Evolutionary conservation across 2,888 invertebrate genomes (phyloP), one percentile per base, ranked within the genome.

Genomic region (Sussaba pulchella): DNA sequence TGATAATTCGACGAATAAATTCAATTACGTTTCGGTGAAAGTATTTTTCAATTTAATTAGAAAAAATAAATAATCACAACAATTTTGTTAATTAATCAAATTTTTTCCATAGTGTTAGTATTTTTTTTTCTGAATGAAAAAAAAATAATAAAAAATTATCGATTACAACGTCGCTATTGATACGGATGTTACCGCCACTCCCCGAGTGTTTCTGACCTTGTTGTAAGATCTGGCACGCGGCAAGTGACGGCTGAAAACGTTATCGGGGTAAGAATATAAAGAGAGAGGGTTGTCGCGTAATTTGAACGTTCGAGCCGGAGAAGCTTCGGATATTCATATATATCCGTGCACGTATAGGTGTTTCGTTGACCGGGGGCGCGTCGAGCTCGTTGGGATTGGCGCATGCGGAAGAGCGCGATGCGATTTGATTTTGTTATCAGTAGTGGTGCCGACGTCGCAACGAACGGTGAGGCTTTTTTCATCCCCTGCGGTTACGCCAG

Each of bases 361-460:
- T 26, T 57, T 36, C 52, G 59, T 10, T 12, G 4, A 12, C 31
- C 19, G 67, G 54, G 64, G 77, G 73, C 73, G 81, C 73, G 52
- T 19, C 21, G 59, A 66, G 64, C 70, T 66, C 52, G 36, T 10
- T 73, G 52, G 47, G 21, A 73, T 69, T 57, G 41, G 84, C 82
- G 83, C 84, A 82, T 78, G 82, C 82, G 78, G 76, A 67, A 74
- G 78, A 81, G 67, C 81, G 75, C 84, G 83, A 80, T 78, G 75
- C 83, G 83, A 79, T 85, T 84, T 80, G 84, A 84, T 82, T 81
- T 81, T 84, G 83, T 82, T 84, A 83, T 86, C 87, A 87, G 87
- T 86, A 88, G 85, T 83, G 74, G 84, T 84, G 85, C 82, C 79
- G 82, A 83, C 83, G 78, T 82, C 81, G 81, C 72, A 72, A 69